Percentiles rank a stretch among this genome's conserved stretches.
These are phyloP conservation scores for Candoia aspera DNA, from an alignment of 2,113 vertebrate species.

Conservation along the genomic window DNA sequence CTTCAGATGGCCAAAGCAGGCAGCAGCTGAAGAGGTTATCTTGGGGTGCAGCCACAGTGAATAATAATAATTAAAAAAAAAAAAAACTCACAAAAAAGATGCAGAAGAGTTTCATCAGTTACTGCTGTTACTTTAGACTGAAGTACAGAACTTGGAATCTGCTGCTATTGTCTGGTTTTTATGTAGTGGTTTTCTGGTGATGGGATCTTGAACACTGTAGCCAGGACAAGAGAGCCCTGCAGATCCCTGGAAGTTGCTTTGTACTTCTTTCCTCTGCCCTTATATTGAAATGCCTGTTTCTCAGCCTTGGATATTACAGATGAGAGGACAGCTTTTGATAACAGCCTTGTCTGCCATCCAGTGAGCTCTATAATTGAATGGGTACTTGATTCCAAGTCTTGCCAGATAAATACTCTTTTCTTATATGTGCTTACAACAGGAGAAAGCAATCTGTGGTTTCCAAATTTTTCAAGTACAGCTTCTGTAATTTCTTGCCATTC, in stretches of 20 bases:
- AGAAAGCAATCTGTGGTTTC: neutral
- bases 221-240: neutral
- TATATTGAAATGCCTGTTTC: neutral
- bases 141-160: neutral
- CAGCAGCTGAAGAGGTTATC: neutral
- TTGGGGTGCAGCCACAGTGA: neutral
- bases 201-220: neutral
- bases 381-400: neutral
- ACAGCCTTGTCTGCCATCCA: neutral
- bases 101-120: neutral
- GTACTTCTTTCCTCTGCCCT: neutral
- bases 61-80: no score
- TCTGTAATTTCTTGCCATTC: neutral
- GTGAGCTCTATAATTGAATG: neutral
- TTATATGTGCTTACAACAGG: neutral
- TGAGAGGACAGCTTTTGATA: neutral
- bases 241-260: neutral
- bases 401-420: neutral
- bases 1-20: conserved; percentile 13
- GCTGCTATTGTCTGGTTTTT: neutral
- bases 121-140: neutral
- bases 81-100: neutral
- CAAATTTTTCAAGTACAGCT: neutral
- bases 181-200: neutral
- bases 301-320: neutral